Percentiles rank a stretch among this genome's conserved stretches.
Evolutionary conservation across 1,140 invertebrate species (phyloP).

Genomic region (Cydia splendana): DNA sequence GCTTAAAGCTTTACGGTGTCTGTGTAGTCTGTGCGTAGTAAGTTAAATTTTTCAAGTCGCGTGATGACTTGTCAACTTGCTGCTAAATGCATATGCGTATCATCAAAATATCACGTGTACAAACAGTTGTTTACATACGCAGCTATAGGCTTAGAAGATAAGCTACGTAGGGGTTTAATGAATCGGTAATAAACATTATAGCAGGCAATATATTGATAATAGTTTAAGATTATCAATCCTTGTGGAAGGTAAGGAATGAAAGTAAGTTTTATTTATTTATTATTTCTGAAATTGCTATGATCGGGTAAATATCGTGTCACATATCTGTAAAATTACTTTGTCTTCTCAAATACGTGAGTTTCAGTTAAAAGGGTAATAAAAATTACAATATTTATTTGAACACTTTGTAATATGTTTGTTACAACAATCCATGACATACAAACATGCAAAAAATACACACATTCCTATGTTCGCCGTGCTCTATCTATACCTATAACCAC

Average conservation of each 20-base stretch:
- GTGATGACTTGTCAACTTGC: neutral
- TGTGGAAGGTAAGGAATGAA: too few species aligned
- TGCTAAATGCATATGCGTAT: neutral
- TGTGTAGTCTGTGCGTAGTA: too few species aligned
- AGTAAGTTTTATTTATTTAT: too few species aligned
- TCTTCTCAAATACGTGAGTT: neutral
- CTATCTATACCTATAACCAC: neutral
- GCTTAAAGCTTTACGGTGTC: too few species aligned
- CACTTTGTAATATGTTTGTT: constrained; percentile 8
- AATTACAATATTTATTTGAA: neutral
- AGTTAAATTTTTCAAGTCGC: too few species aligned
- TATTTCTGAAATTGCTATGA: too few species aligned
- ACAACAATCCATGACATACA: constrained; percentile 9
- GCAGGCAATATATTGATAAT: neutral
- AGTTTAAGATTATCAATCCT: neutral
- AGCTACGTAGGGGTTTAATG: neutral
- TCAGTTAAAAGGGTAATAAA: neutral
- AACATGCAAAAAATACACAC: constrained; percentile 10
- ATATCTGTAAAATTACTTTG: too few species aligned
- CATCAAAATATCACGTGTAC: neutral
- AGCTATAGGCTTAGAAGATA: neutral
- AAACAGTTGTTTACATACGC: neutral
- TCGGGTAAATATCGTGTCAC: too few species aligned
- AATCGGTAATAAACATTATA: neutral
- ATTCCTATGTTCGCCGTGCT: neutral